phyloP scores from a whole-genome alignment of 2,797 vertebrate genomes.

The Paramormyrops hopkinsi region DNA sequence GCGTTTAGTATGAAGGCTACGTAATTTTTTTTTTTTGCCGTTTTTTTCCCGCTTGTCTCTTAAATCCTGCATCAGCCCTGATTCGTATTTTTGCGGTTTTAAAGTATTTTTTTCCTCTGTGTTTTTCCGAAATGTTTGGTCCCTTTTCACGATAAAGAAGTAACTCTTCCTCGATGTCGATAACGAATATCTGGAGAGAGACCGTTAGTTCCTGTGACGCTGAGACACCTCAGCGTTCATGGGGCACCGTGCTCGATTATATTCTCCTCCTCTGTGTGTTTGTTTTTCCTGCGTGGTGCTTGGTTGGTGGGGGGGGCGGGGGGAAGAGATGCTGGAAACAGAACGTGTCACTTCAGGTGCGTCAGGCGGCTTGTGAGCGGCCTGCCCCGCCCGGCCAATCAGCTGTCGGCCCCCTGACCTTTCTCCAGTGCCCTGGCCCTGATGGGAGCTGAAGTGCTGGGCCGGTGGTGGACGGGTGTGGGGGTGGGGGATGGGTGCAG shows the following conservation, averaged over 20 bases:
- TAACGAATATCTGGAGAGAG: constrained; percentile 51
- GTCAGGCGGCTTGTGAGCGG: constrained; percentile 57
- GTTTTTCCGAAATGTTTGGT: neutral
- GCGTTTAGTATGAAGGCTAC: neutral
- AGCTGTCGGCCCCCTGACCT: constrained; percentile 65
- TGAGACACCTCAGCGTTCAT: constrained; percentile 30
- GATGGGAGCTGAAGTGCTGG: constrained; percentile 68
- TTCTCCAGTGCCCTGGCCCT: constrained; percentile 51
- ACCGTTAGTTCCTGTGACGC: constrained; percentile 57
- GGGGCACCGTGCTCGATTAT: neutral
- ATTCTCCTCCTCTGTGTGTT: constrained; percentile 5
- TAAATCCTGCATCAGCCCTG: neutral
- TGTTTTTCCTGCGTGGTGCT: neutral
- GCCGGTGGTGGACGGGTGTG: constrained; percentile 56
- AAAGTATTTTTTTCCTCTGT: neutral
- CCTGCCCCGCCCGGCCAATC: constrained; percentile 54
- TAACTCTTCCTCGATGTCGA: neutral
- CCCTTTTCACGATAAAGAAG: neutral
- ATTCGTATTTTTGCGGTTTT: neutral
- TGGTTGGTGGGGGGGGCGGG: neutral
- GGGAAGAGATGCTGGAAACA: constrained; percentile 22
- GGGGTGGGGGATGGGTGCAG: constrained; percentile 39
- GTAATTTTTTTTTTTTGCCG: neutral
- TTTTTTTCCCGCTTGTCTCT: neutral
- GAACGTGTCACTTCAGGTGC: constrained; percentile 57